Evolutionary conservation across 64 coral and sea anemone species (phyloP), one percentile per base, ranked within the genome.

Genomic region (Montipora capricornis): DNA sequence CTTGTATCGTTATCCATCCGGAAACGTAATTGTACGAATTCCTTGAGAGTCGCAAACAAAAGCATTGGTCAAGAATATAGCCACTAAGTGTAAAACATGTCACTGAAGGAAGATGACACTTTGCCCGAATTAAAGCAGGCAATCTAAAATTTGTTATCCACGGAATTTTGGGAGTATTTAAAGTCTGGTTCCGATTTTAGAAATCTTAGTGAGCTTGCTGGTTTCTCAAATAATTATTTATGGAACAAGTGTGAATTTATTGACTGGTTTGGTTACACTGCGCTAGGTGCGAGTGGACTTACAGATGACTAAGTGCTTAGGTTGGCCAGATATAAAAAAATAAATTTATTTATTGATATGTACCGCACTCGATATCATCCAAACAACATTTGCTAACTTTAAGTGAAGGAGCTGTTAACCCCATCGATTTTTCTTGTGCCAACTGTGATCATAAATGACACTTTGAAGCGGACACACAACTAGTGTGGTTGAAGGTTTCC

Each of bases 91-190:
- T 83, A 79, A 1, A 92, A 83, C 20, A 20, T 47, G 1, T 46
- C 75, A 44, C 11, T 92, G 9, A 80, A 83, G 9, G 79, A 92
- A 20, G 69, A 77, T 16, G 81, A 86, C 51, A 55, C 87, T 86
- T 14, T 8, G 5, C 47, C 84, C 3, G 84, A 87, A 47, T 8
- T 55, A 7, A 55, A 55, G 6, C 3, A 4, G 16, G 84, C 1
- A 73, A 51, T 87, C 19, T 12, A 8, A 17, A 87, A 87, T 19
- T 46, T 55, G 10, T 55, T 87, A 12, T 73, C 61, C 2, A 73
- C 0, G 6, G 84, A 87, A 24, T 87, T 87, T n/a, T 8, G 20
- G 12, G 46, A 74, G n/a, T 87, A 87, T 46, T 16, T 87, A 3
- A 73, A 51, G 49, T 87, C 68, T 37, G 19, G 84, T 15, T 14